Base-by-base conservation (phyloP, 2,113 vertebrate genomes). In the Nannospalax galili region DNA sequence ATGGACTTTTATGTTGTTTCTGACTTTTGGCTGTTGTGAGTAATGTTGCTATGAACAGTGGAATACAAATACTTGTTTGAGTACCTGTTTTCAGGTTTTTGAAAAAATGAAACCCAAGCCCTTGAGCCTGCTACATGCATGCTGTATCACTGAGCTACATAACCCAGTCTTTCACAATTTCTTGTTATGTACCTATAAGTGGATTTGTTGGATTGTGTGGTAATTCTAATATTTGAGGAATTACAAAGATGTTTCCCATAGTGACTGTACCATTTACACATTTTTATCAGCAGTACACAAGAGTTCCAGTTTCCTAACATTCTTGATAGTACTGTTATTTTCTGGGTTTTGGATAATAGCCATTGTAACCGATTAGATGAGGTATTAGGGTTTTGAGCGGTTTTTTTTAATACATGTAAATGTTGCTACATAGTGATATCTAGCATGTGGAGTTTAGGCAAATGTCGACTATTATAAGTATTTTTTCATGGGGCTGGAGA, bases 401-500 rank as follows among this genome's bases (percentile, higher is more conserved):
- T 93, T 92, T 35, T 45, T 88, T 93, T 90, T 88, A 52, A 64
- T 30, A 48, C 16, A 11, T 80, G 12, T 77, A 85, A 80, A 56
- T 79, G 80, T 58, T 95, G 60, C 48, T 70, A 32, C 16, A 37
- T 84, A 88, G 70, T 67, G 7, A 7, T 96, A 70, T 45, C 37
- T 37, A 84, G 17, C 56, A 62, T 84, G 48, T 73, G 24, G 35
- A 95, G 87, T 91, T 62, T 69, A 88, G 52, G 70, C 40, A 73
- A 91, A 62, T 69, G 15, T 84, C 77, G 75, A 64, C 30, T 90
- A 35, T 65, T 92, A 60, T 81, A 69, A 37, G 5, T 77, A 40
- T 92, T 92, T 95, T 87, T 58, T 15, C 56, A 73, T 91, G 17
- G 90, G n/a, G n/a, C n/a, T n/a, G n/a, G n/a, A n/a, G n/a, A n/a